phyloP scores from a whole-genome alignment of 1,140 invertebrate species.

The Trypoxylus dichotomus region DNA sequence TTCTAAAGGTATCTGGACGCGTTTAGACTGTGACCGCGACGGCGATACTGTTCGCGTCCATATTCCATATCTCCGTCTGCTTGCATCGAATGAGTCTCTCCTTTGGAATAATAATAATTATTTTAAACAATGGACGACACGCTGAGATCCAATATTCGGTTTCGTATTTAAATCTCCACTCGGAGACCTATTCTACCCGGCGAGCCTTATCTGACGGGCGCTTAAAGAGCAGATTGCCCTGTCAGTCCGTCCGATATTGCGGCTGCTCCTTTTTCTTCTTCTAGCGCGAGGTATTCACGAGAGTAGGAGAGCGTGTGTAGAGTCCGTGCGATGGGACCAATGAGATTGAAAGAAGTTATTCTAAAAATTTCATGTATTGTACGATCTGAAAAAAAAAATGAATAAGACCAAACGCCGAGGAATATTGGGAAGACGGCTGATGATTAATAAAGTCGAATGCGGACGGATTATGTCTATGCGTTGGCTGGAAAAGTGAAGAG shows the following conservation, averaged over 20 bases:
- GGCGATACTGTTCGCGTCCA: neutral
- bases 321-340: no score
- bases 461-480: neutral
- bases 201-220: neutral
- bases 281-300: no score
- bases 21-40: conserved; percentile 36
- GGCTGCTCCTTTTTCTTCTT: no score
- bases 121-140: conserved; percentile 46
- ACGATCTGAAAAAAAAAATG: neutral
- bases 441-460: neutral
- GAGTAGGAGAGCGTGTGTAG: no score
- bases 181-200: no score
- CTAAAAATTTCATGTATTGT: neutral
- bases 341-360: neutral
- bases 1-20: conserved; percentile 34
- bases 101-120: conserved; percentile 43
- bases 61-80: neutral
- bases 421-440: neutral
- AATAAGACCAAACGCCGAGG: neutral
- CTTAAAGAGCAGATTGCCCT: neutral
- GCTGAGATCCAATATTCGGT: conserved; percentile 37
- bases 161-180: conserved; percentile 16
- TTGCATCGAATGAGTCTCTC: conserved; percentile 30
- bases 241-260: neutral
- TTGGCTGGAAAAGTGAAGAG: neutral